Conservation (phyloP, 2,797 vertebrate species). For the Sparus aurata region DNA sequence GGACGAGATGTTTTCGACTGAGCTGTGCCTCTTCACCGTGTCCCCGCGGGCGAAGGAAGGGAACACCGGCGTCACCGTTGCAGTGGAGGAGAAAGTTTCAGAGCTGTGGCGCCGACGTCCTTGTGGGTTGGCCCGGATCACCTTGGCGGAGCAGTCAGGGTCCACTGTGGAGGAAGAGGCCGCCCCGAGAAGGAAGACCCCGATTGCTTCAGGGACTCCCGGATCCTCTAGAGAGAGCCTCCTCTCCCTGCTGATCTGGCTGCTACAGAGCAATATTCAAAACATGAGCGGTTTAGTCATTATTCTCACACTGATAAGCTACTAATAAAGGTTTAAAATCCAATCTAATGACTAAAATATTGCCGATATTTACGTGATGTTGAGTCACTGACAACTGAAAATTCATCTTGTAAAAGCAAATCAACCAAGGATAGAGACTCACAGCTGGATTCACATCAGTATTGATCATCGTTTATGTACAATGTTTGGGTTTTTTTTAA, state of each 20-base stretch:
- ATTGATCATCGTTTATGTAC: too few species aligned
- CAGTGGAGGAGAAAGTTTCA: conserved; percentile 91
- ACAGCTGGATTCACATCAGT: background rate
- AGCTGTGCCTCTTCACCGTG: conserved; percentile 84
- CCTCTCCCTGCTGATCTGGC: conserved; percentile 64
- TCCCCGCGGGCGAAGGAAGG: conserved; percentile 86
- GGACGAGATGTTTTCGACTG: conserved; percentile 91
- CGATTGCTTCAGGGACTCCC: conserved; percentile 63
- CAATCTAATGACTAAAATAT: too few species aligned
- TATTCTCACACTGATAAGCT: background rate
- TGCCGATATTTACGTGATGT: background rate
- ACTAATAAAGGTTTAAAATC: background rate
- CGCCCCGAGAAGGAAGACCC: conserved; percentile 83
- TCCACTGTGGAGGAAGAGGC: conserved; percentile 60
- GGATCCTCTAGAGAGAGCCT: conserved; percentile 63
- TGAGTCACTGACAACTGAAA: background rate
- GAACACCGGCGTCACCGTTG: conserved; percentile 88
- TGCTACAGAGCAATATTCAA: conserved; percentile 31
- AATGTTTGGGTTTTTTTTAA: background rate
- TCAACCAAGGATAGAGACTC: background rate
- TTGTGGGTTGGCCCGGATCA: conserved; percentile 90
- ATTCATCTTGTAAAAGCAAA: background rate
- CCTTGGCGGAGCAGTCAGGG: conserved; percentile 89
- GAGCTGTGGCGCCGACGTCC: conserved; percentile 93
- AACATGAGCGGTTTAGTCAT: background rate